Conservation (phyloP, 2,888 invertebrate species). For the Lithophane leautieri region DNA sequence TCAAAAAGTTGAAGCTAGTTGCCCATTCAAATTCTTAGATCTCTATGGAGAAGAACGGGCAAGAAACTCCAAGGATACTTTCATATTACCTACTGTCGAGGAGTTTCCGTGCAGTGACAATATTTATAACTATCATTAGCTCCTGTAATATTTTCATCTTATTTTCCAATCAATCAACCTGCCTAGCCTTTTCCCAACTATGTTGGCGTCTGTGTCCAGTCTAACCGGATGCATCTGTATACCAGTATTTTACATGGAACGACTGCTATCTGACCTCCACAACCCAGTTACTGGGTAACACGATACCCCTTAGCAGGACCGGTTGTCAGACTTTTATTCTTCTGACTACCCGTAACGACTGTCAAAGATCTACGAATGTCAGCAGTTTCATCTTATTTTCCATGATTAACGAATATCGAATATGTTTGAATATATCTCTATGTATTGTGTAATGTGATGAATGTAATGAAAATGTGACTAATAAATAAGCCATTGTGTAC, state of each 20-base stretch:
- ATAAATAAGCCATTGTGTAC: conserved; percentile 7
- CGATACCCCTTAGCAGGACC: neutral
- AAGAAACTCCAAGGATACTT: too few relatives aligned
- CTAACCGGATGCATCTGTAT: neutral
- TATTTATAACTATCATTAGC: neutral
- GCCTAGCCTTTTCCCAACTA: neutral
- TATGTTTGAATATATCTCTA: too few relatives aligned
- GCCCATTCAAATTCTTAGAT: too few relatives aligned
- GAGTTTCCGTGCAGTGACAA: neutral
- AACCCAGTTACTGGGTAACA: neutral
- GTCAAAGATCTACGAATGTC: neutral
- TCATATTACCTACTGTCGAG: too few relatives aligned
- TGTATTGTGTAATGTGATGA: too few relatives aligned
- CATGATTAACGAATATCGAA: neutral
- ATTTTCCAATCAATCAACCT: neutral
- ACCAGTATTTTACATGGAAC: neutral
- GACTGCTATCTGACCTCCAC: neutral
- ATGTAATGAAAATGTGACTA: neutral
- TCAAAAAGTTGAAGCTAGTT: too few relatives aligned
- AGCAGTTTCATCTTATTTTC: neutral
- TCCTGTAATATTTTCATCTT: neutral
- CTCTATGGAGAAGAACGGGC: too few relatives aligned
- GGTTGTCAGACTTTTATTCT: neutral
- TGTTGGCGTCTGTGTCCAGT: neutral
- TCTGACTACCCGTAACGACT: neutral